Base-by-base conservation (phyloP, 2,113 vertebrate genomes). In the Accipiter virgatus region DNA sequence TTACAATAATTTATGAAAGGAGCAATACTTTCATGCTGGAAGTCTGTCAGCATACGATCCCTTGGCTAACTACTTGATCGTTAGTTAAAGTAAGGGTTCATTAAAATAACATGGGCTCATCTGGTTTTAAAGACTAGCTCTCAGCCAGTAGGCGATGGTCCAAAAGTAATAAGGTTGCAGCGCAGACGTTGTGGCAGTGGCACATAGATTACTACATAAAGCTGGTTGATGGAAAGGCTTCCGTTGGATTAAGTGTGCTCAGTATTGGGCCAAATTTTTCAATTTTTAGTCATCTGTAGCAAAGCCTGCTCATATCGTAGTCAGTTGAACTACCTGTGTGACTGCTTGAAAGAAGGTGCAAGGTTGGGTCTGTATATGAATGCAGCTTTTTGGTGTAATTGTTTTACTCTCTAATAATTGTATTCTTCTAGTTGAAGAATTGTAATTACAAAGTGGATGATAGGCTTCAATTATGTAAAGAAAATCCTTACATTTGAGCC, bases 41-140 rank as follows among this genome's bases (percentile, higher is more conserved):
- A 85, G 66, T 40, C 93, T 90, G 62, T 87, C 79, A 77, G 83
- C 63, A 20, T 62, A 50, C 0, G 3, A 88, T 90, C 84, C 29
- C 45, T 62, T 21, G 74, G 81, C 53, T 82, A 73, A 87, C 43
- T 91, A 12, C 58, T 43, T 73, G 81, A 85, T 89, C 13, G 2
- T 97, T 95, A 94, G 81, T 95, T 94, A 80, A 95, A 91, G 77
- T n/a, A 62, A 84, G 32, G 58, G 78, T 90, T 97, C 90, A 94
- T 94, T 95, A 95, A 95, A 96, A 81, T 94, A 83, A 95, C 89
- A 80, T 90, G 84, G 93, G 16, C 74, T 93, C 74, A 26, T 80
- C 71, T 95, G 78, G 58, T 90, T 96, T 95, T 95, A 86, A 91
- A 96, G 81, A 53, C 58, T 31, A 50, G 45, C 86, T 94, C 53